These are phyloP conservation scores for Huso huso DNA, from an alignment of 2,797 vertebrate genomes.

Conservation along the genomic window DNA sequence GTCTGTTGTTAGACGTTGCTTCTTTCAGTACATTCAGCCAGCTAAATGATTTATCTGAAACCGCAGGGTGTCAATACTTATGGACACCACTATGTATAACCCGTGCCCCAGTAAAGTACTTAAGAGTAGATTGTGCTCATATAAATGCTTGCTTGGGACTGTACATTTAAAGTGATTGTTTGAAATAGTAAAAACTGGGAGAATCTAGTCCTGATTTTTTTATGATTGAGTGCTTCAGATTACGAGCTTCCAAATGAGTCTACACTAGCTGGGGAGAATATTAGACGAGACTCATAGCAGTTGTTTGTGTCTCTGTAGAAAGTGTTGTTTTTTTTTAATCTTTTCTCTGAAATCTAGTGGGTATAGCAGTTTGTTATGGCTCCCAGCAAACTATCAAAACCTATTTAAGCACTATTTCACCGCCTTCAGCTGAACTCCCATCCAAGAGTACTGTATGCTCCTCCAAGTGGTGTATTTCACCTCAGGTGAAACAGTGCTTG, in stretches of 20 bases:
- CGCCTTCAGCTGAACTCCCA: constrained; percentile 36
- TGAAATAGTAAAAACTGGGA: too few relatives aligned
- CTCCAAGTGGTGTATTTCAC: constrained; percentile 42
- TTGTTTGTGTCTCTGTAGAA: constrained; percentile 23
- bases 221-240: too few relatives aligned
- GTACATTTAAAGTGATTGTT: too few relatives aligned
- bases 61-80: too few relatives aligned
- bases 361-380: constrained; percentile 29
- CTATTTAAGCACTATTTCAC: constrained; percentile 36
- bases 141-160: too few relatives aligned
- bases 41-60: too few relatives aligned
- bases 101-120: too few relatives aligned
- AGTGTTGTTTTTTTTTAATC: constrained; percentile 2
- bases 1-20: too few relatives aligned
- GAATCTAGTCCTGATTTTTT: too few relatives aligned
- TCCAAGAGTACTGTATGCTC: constrained; percentile 16
- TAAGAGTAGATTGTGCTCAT: too few relatives aligned
- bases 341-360: constrained; percentile 27
- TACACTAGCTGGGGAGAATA: neutral
- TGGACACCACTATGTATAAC: too few relatives aligned
- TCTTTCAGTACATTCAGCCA: too few relatives aligned
- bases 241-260: neutral
- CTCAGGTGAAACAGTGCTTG: constrained; percentile 29
- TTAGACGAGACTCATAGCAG: constrained; percentile 1
- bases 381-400: constrained; percentile 41